Base-by-base conservation (phyloP, 2,113 vertebrate species). In the Phrynosoma blainvillii region DNA sequence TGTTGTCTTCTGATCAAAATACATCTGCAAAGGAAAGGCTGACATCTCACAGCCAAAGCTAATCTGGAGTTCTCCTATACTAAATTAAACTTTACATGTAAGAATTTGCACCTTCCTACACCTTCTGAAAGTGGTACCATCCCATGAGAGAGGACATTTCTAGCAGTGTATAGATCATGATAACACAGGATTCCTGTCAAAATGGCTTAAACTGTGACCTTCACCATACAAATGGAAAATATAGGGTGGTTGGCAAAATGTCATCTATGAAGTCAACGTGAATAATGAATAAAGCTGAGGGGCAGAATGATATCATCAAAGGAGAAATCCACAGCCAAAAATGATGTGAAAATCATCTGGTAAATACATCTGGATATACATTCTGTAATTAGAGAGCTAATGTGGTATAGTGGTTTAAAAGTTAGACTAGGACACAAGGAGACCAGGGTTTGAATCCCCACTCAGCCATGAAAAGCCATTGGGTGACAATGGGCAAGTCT, bases 281-380 rank as follows among this genome's bases (percentile, higher is more conserved):
- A 88, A 84, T 88, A 70, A 84, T 79, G 74, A 84, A 84, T 84
- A 84, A 59, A 79, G 54, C 40, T 79, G 52, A 73, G 14, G 4
- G 27, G n/a, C 18, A 13, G 7, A 81, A 88, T 11, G 1, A 87
- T 74, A 5, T 62, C 82, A 87, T 32, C 0, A 12, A 82, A 62
- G 23, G 71, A 75, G 27, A 76, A 80, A 27, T 82, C 20, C 82
- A 5, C 0, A 66, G 20, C 25, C 70, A 1, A 16, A 23, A 66
- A 59, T 40, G 56, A 68, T 65, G 21, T 16, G 7, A 54, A 2
- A 4, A 0, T 1, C 42, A 7, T 27, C 4, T 78, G 16, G 40
- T 73, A 89, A 89, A 16, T 71, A 75, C 87, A 59, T 52, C 42
- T 81, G 25, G 11, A 62, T 82, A 75, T 65, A 65, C 27, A 32